Conservation (phyloP, 1,140 invertebrate genomes). For the Bombus waltoni region DNA sequence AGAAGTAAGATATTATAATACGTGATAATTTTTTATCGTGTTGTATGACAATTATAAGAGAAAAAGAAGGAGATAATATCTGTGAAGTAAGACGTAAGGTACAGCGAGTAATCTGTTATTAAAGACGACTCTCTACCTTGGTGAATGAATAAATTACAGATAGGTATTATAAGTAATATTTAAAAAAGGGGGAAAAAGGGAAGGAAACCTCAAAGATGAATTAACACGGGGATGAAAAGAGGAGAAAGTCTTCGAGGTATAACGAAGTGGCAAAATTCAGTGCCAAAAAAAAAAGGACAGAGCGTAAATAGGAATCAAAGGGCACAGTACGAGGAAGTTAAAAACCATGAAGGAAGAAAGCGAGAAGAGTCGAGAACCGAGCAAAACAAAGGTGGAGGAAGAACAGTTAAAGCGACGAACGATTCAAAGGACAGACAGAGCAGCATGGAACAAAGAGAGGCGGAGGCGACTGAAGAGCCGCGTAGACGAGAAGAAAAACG, state of each 20-base stretch:
- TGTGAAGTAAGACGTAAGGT: too few relatives aligned
- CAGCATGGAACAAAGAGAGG: slow-evolving; percentile 3
- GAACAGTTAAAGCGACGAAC: slow-evolving; percentile 14
- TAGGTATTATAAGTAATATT: neutral
- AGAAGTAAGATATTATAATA: too few relatives aligned
- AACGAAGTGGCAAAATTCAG: neutral
- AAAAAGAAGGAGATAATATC: neutral
- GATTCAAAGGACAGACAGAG: slow-evolving; percentile 10
- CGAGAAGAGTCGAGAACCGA: neutral
- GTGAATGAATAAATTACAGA: neutral
- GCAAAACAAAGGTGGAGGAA: slow-evolving; percentile 2
- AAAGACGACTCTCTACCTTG: too few relatives aligned
- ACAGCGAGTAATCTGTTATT: too few relatives aligned
- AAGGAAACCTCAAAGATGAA: neutral
- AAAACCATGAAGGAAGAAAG: neutral
- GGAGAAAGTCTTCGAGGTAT: neutral
- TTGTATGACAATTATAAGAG: neutral
- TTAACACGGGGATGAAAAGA: too few relatives aligned
- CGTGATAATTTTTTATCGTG: too few relatives aligned
- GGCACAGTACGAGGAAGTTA: neutral
- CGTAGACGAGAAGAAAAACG: slow-evolving; percentile 15
- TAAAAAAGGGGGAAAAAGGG: too few relatives aligned
- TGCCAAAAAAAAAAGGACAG: neutral
- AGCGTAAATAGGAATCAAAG: neutral
- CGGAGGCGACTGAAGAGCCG: neutral